phyloP scores from a whole-genome alignment of 2,113 vertebrate genomes.

The Scytalopus superciliaris region DNA sequence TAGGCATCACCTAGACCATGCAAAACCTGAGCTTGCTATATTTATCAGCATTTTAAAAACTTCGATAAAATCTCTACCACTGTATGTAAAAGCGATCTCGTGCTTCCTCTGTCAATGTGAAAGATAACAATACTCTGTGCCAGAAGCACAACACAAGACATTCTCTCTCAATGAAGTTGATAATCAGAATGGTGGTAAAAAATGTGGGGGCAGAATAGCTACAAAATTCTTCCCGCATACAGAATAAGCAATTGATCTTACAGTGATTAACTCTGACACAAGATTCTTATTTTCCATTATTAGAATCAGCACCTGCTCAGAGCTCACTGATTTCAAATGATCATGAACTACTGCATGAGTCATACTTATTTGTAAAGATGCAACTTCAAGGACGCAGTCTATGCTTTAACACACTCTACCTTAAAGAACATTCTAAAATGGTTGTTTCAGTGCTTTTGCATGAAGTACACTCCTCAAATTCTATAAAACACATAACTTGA shows the following conservation, averaged over 20 bases:
- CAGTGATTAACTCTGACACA: background rate
- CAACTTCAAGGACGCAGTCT: background rate
- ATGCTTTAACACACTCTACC: background rate
- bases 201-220: background rate
- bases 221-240: background rate
- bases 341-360: background rate
- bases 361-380: background rate
- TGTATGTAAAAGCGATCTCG: background rate
- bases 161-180: background rate
- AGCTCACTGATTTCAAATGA: background rate
- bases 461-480: background rate
- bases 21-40: background rate
- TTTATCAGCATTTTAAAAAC: background rate
- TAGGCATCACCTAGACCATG: background rate
- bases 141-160: background rate
- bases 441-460: background rate
- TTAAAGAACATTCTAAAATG: background rate
- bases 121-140: background rate
- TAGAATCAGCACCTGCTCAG: background rate
- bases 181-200: background rate
- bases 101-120: background rate
- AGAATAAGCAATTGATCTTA: background rate
- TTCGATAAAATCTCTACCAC: background rate
- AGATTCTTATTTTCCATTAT: background rate
- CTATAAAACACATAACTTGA: background rate